phyloP scores from a whole-genome alignment of 53 echinoderm and acorn worm genomes.

The Stichopus horrens region DNA sequence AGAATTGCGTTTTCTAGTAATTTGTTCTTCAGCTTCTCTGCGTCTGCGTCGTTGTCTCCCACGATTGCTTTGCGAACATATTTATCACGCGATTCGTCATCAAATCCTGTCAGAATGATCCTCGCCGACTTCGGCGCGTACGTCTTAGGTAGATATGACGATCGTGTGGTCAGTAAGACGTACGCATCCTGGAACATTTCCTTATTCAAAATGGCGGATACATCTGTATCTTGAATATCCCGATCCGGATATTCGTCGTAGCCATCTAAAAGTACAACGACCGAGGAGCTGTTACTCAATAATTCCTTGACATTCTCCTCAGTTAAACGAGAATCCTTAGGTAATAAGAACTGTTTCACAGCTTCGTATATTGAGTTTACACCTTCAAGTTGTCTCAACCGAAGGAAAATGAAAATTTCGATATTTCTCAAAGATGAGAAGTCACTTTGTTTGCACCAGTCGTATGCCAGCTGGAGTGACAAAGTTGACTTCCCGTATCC shows the following conservation, averaged over 20 bases:
- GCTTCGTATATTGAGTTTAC: slow-evolving; percentile 13
- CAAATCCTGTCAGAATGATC: slow-evolving; percentile 4
- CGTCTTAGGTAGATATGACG: background rate
- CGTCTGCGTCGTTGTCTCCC: background rate
- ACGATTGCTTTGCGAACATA: slow-evolving; percentile 20
- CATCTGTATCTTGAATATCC: background rate
- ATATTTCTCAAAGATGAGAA: slow-evolving; percentile 3
- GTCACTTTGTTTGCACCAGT: slow-evolving; percentile 13
- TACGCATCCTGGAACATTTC: slow-evolving; percentile 22
- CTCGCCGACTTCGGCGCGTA: background rate
- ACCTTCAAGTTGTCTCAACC: background rate
- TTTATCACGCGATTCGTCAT: slow-evolving; percentile 8
- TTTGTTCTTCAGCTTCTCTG: background rate
- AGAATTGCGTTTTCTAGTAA: background rate
- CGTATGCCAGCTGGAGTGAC: background rate
- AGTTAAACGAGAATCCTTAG: background rate
- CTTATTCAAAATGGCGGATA: background rate
- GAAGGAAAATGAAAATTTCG: slow-evolving; percentile 6
- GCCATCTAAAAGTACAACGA: slow-evolving; percentile 10
- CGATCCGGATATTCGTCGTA: slow-evolving; percentile 36
- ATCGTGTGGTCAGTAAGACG: slow-evolving; percentile 24
- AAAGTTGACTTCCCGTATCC: slow-evolving; percentile 34
- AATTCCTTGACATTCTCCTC: background rate
- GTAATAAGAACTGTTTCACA: slow-evolving; percentile 16
- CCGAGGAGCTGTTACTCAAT: background rate